phyloP scores from a whole-genome alignment of 2,113 vertebrate genomes.

The Pseudois nayaur region DNA sequence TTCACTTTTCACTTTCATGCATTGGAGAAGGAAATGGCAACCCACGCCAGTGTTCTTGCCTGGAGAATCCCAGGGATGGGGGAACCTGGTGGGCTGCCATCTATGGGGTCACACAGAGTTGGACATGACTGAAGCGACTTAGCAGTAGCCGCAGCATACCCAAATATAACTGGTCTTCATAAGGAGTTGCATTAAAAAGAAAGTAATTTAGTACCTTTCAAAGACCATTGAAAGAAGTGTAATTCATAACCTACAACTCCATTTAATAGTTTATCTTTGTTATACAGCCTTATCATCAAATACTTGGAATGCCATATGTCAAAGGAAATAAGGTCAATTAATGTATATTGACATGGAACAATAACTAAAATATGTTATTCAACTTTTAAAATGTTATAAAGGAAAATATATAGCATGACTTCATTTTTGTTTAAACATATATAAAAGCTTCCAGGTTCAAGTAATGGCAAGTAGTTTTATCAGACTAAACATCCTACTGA shows the following conservation, averaged over 20 bases:
- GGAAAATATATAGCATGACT: neutral
- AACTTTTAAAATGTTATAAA: neutral
- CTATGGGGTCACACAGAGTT: too few species aligned
- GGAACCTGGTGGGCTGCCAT: too few species aligned
- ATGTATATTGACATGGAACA: neutral
- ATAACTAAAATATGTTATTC: neutral
- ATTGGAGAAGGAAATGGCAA: too few species aligned
- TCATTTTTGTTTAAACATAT: conserved; percentile 13
- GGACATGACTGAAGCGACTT: too few species aligned
- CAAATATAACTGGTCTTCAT: neutral
- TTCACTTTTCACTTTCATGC: too few species aligned
- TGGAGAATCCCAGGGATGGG: too few species aligned
- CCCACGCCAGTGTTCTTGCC: too few species aligned
- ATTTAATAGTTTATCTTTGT: neutral
- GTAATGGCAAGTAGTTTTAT: neutral
- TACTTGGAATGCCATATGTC: neutral
- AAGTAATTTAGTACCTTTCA: conserved; percentile 10
- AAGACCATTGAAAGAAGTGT: neutral
- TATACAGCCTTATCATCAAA: neutral
- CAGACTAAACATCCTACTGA: neutral
- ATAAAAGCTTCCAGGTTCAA: neutral
- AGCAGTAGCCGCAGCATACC: neutral
- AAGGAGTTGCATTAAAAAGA: neutral
- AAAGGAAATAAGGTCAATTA: neutral
- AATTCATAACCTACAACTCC: neutral